Evolutionary conservation across 2,888 invertebrate genomes (phyloP).

Genomic region (Prosapia bicincta): DNA sequence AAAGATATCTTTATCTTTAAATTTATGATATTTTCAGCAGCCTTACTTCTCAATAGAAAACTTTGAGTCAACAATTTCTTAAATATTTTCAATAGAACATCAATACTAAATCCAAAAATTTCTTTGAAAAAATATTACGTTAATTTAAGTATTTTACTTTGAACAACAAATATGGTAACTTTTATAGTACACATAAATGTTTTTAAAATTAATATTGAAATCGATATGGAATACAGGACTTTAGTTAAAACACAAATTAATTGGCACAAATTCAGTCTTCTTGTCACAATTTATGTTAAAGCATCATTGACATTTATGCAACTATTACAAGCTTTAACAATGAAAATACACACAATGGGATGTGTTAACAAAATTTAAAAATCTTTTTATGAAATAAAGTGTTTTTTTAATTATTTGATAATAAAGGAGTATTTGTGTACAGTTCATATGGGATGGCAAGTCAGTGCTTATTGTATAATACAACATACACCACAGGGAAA

Average conservation of each 20-base stretch:
- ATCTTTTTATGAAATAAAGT: neutral
- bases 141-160: neutral
- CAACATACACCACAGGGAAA: constrained; percentile 40
- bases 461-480: constrained; percentile 36
- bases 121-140: neutral
- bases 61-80: neutral
- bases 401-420: neutral
- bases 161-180: neutral
- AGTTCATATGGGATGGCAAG: neutral
- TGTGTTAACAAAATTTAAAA: constrained; percentile 5
- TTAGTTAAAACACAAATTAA: constrained; percentile 30
- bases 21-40: neutral
- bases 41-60: neutral
- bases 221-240: constrained; percentile 6
- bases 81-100: neutral
- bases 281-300: constrained; percentile 10
- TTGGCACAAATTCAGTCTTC: constrained; percentile 39
- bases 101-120: neutral
- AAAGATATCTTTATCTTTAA: neutral
- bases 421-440: neutral
- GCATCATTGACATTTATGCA: neutral
- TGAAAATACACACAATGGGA: neutral
- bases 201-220: neutral
- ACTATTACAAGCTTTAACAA: constrained; percentile 6
- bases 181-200: neutral